Evolutionary conservation across 2,113 vertebrate species (phyloP).

Genomic region (Tupaia chinensis): DNA sequence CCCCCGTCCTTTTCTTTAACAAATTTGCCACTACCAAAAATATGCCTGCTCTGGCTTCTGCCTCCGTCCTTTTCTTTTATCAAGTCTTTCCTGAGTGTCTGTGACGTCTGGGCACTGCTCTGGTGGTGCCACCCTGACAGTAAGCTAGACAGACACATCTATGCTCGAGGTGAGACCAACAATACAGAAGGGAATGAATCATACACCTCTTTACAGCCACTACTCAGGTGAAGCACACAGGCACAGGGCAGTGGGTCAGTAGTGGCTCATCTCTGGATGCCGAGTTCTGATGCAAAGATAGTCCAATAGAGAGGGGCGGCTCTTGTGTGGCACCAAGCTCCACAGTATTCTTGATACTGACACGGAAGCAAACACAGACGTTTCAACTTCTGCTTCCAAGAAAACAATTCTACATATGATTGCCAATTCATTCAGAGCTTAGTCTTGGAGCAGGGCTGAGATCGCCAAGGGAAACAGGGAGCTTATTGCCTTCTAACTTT

Average conservation of each 20-base stretch:
- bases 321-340: too few relatives aligned
- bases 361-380: background rate
- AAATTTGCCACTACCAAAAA: background rate
- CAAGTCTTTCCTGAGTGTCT: rapidly evolving
- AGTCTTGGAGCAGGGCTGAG: background rate
- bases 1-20: background rate
- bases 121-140: rapidly evolving
- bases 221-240: background rate
- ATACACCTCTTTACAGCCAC: rapidly evolving
- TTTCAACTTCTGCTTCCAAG: background rate
- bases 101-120: rapidly evolving
- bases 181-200: background rate
- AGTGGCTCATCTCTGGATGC: background rate
- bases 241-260: background rate
- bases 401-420: background rate
- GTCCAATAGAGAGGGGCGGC: rapidly evolving
- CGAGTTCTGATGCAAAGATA: background rate
- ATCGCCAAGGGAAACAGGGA: background rate
- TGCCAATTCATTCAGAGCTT: background rate
- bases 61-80: background rate
- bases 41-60: background rate
- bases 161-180: background rate
- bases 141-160: background rate
- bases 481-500: conserved; percentile 46
- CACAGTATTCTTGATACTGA: background rate